A percentile compares a stretch with the other conserved stretches of the same genome.
Conservation (phyloP, 2,888 invertebrate genomes). For the Tenthredo notha region DNA sequence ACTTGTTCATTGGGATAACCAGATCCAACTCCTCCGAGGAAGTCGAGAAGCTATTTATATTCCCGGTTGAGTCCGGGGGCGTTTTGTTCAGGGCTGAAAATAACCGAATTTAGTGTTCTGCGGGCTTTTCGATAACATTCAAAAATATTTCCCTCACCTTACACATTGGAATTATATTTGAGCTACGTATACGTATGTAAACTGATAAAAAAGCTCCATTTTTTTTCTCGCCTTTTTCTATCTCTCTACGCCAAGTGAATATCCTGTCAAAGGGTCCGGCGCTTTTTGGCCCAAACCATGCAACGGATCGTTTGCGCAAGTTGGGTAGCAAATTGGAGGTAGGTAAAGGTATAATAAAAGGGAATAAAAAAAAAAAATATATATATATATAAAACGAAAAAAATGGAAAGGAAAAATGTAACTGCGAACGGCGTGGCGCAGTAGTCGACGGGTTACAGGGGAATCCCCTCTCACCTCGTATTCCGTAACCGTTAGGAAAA, state of each 20-base stretch:
- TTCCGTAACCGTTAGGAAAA: conserved; percentile 39
- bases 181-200: neutral
- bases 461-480: conserved; percentile 28
- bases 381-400: neutral
- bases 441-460: neutral
- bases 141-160: neutral
- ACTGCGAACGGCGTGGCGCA: neutral
- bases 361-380: neutral
- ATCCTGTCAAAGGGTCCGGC: neutral
- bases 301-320: neutral
- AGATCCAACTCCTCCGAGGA: neutral
- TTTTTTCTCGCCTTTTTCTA: neutral
- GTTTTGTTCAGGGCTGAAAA: conserved; percentile 33
- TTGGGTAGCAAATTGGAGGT: conserved; percentile 11
- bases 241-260: neutral
- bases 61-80: neutral
- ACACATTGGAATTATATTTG: neutral
- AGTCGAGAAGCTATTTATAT: conserved; percentile 28
- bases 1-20: neutral
- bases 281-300: neutral
- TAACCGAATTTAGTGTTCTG: neutral
- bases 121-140: neutral
- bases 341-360: neutral
- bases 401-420: neutral
- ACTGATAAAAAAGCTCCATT: neutral